A percentile compares a stretch with the other conserved stretches of the same genome.
Evolutionary conservation across 2,888 invertebrate species (phyloP).

Genomic region (Galerucella calmariensis): DNA sequence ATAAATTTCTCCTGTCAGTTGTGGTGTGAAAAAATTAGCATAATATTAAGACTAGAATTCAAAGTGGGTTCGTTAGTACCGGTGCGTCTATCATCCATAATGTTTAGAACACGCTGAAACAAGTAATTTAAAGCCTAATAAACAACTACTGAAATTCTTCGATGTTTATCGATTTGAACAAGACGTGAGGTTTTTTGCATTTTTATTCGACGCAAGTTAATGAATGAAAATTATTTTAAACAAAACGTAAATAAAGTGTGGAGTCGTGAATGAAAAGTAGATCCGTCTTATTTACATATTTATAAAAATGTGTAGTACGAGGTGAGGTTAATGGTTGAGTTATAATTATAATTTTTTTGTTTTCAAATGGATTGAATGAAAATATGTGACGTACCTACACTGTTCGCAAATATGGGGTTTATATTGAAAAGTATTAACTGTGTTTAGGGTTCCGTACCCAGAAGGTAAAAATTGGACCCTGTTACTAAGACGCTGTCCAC

Average conservation of each 20-base stretch:
- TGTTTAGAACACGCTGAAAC: not conserved
- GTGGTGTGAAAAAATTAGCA: not conserved
- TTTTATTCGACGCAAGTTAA: not conserved
- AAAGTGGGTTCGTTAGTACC: not conserved
- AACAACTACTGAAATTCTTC: not conserved
- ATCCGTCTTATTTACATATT: not conserved
- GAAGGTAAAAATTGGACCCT: no score
- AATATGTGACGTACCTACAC: no score
- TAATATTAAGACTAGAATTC: slow-evolving; percentile 6
- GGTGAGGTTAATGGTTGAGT: no score
- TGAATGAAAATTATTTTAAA: slow-evolving; percentile 4
- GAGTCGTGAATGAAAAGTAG: slow-evolving; percentile 4
- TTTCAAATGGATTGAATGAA: no score
- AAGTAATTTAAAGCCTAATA: not conserved
- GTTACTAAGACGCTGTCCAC: no score
- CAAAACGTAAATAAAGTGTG: not conserved
- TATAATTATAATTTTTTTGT: no score
- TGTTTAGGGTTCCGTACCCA: no score
- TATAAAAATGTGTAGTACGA: no score
- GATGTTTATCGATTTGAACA: not conserved
- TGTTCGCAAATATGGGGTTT: no score
- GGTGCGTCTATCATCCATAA: not conserved
- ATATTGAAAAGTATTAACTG: no score
- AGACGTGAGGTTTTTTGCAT: not conserved
- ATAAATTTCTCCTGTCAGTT: not conserved